Evolutionary conservation across 2,888 invertebrate genomes (phyloP), one percentile per base, ranked within the genome.

Genomic region (Limnephilus rhombicus): DNA sequence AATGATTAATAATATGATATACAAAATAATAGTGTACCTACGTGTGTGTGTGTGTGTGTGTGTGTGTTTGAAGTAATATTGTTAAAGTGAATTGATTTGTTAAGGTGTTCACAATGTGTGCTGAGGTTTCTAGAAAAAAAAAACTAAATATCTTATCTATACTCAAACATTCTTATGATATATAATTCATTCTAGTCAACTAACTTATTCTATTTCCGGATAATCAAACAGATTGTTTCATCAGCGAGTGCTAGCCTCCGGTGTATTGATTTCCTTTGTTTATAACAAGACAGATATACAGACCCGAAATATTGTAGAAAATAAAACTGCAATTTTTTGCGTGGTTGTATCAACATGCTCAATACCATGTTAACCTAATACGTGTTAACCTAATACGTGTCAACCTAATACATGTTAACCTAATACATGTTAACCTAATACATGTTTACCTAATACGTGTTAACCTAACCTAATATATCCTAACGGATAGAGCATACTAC

Each of bases 1-100:
- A 49, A 87, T 53, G 86, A 86, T 86, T 29, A 87, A 87, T 87
- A 49, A 87, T 83, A 83, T 37, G 68, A 68, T 24, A 68, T 68
- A 68, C 24, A 68, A 68, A 68, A 68, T 68, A 68, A 68, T 68
- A 68, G 68, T 24, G 68, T 68, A 68, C 68, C 68, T 68, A 24
- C 9, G 68, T 68, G 68, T 68, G 53, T 68, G 68, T 68, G 53
- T 68, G 68, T 68, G 53, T 24, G 68, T 68, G 68, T 68, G 37
- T 37, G 37, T 37, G 37, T 3, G 9, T 41, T 68, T 68, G 68
- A 68, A 68, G 24, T 68, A 83, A 37, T 83, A 83, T 41, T 83
- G 37, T 34, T 87, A 53, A 87, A 68, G 3, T 88, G 88, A 88
- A 41, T 89, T 89, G 88, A 89, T 89, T 80, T 80, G 3, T 89